A percentile compares a stretch with the other conserved stretches of the same genome.
Evolutionary conservation across 2,888 invertebrate genomes (phyloP).

Genomic region (Acronicta psi): DNA sequence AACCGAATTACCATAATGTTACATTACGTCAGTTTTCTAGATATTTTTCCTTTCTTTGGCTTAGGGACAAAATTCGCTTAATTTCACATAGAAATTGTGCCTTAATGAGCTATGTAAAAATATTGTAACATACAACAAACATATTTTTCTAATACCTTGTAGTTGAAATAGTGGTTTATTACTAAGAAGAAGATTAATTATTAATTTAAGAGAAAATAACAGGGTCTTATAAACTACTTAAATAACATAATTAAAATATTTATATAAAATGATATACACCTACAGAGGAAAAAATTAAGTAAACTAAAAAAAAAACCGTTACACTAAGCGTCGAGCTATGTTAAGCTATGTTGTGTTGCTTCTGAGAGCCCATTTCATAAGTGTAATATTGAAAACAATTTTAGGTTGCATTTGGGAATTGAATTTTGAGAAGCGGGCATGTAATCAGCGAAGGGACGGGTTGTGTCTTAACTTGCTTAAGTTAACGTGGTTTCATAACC

Average conservation of each 20-base stretch:
- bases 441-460: slow-evolving; percentile 28
- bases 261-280: no score
- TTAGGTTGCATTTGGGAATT: slow-evolving; percentile 30
- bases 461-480: slow-evolving; percentile 40
- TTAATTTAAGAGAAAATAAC: no score
- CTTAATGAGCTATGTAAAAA: no score
- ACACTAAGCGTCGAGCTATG: slow-evolving; percentile 11
- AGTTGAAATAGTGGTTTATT: no score
- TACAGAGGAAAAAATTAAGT: no score
- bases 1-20: slow-evolving; percentile 50
- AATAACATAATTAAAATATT: no score
- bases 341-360: neutral
- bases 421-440: slow-evolving; percentile 9
- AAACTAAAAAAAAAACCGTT: no score
- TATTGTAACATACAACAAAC: no score
- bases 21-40: slow-evolving; percentile 20
- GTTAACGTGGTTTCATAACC: slow-evolving; percentile 28
- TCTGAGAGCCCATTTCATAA: neutral
- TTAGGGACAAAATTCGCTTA: slow-evolving; percentile 11
- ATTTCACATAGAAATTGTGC: slow-evolving; percentile 21
- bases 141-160: no score
- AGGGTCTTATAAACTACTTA: no score
- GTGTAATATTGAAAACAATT: slow-evolving; percentile 18
- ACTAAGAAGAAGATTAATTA: no score
- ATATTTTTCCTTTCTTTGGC: slow-evolving; percentile 20